Conservation (phyloP, 2,888 invertebrate genomes). For the Masnerella sp. region DNA sequence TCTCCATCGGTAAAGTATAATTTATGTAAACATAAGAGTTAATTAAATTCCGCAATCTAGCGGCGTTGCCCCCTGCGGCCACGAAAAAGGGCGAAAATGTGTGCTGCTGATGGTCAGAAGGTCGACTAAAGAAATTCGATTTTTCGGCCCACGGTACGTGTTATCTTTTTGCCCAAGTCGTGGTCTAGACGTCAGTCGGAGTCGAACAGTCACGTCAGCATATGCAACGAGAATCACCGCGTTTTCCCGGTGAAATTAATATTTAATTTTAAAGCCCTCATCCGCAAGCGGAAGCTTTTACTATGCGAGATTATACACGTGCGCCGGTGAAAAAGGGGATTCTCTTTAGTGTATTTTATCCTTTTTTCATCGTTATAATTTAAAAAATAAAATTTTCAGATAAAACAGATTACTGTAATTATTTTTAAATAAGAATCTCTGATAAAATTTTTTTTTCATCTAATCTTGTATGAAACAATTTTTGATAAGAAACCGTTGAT, state of each 20-base stretch:
- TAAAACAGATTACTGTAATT: too few relatives aligned
- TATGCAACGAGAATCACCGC: slow-evolving; percentile 68
- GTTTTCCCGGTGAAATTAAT: slow-evolving; percentile 69
- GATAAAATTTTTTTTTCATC: too few relatives aligned
- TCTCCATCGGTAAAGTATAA: slow-evolving; percentile 59
- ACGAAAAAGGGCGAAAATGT: slow-evolving; percentile 24
- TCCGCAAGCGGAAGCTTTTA: slow-evolving; percentile 66
- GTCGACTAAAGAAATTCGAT: slow-evolving; percentile 42
- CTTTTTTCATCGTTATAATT: too few relatives aligned
- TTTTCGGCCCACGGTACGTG: slow-evolving; percentile 35
- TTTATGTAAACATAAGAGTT: slow-evolving; percentile 66
- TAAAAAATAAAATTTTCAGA: too few relatives aligned
- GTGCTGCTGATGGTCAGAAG: slow-evolving; percentile 45
- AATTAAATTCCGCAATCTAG: slow-evolving; percentile 71
- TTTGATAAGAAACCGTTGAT: too few relatives aligned
- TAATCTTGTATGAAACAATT: too few relatives aligned
- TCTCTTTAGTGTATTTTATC: too few relatives aligned
- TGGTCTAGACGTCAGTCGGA: slow-evolving; percentile 48
- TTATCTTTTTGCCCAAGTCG: slow-evolving; percentile 40
- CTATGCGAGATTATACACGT: slow-evolving; percentile 58
- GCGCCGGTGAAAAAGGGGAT: too few relatives aligned
- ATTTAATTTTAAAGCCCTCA: slow-evolving; percentile 73
- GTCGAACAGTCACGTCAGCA: slow-evolving; percentile 59
- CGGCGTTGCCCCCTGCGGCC: slow-evolving; percentile 61
- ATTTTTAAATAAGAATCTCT: too few relatives aligned